These are phyloP conservation scores for Lepidochitona cinerea DNA, from an alignment of 2,888 invertebrate species.

Conservation along the genomic window DNA sequence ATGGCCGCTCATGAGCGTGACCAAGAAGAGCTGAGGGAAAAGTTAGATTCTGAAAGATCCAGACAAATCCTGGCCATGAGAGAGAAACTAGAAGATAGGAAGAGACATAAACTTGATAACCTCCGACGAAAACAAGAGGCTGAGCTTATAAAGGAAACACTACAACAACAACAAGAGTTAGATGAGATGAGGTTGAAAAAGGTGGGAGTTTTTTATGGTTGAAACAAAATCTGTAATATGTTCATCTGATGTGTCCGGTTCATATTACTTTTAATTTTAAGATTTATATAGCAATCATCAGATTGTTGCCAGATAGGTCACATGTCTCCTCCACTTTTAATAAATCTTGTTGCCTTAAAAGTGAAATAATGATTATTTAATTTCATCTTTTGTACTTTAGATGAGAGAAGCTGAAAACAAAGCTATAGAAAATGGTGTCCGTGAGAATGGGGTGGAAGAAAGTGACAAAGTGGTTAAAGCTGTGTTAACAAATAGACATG, in stretches of 20 bases:
- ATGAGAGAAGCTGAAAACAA: slow-evolving; percentile 57
- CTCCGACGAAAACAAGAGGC: slow-evolving; percentile 62
- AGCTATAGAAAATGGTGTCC: slow-evolving; percentile 63
- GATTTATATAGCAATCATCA: too few relatives aligned
- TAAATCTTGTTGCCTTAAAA: too few relatives aligned
- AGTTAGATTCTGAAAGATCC: slow-evolving; percentile 53
- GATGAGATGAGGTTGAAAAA: slow-evolving; percentile 58
- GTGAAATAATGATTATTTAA: too few relatives aligned
- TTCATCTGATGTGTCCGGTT: too few relatives aligned
- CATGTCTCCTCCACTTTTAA: neutral
- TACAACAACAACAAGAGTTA: slow-evolving; percentile 64
- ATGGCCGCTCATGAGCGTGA: slow-evolving; percentile 64
- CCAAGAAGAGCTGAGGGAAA: slow-evolving; percentile 52
- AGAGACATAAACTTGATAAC: slow-evolving; percentile 55
- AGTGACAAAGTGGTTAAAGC: slow-evolving; percentile 63
- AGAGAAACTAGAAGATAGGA: slow-evolving; percentile 53
- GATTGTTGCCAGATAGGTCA: neutral
- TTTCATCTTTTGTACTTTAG: too few relatives aligned
- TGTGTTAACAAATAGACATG: slow-evolving; percentile 63
- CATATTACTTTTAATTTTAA: too few relatives aligned
- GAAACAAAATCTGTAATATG: neutral
- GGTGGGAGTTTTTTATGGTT: slow-evolving; percentile 22
- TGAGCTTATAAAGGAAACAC: slow-evolving; percentile 61
- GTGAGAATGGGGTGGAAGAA: slow-evolving; percentile 65
- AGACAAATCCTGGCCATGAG: slow-evolving; percentile 54